Evolutionary conservation across 2,113 vertebrate species (phyloP), one percentile per base, ranked within the genome.

Genomic region (Gnathonemus echidnorhynchus): DNA sequence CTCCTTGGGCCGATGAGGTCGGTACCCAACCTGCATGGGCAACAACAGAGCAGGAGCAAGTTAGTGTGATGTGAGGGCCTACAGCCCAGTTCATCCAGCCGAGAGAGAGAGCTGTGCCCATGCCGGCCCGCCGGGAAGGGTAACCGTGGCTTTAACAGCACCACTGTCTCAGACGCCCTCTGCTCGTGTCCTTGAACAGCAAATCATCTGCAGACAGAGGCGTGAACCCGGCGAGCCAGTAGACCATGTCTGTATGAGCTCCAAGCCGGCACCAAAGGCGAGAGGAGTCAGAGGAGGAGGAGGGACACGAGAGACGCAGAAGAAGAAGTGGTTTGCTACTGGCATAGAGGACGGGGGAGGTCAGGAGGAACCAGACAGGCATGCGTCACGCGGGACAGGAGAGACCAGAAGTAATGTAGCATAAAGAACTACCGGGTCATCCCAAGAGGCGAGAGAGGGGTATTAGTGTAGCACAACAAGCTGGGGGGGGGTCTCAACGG

Each of bases 1-100:
- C 93, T 98, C 98, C 92, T 97, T 98, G 0, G 97, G 97, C 0
- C 96, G 96, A 90, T 97, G 97, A 88, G 97, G 97, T 90, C 95
- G 96, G 93, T 96, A 96, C 88, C 95, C 95, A 1, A 97, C 97
- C 97, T 98, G 94, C 19, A 56, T 31, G 88, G 62, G 42, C 6
- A 3, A 89, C 10, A 88, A 88, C 7, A 11, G 31, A 88, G 91
- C 39, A 24, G 45, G n/a, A 85, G 15, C 39, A 4, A 21, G 39
- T 85, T 13, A 46, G 45, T 46, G 15, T 27, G 21, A 24, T 1
- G 24, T 24, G 3, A 27, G 19, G 5, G 21, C 42, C 39, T 0
- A 42, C 5, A 45, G 77, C 5, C 39, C 39, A 45, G 39, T 45
- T 2, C 77, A 42, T 45, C 77, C 35, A n/a, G 42, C 39, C 0